Base-by-base conservation (phyloP, 23 tunicate genomes). In the Oikopleura vanhoeffeni region DNA sequence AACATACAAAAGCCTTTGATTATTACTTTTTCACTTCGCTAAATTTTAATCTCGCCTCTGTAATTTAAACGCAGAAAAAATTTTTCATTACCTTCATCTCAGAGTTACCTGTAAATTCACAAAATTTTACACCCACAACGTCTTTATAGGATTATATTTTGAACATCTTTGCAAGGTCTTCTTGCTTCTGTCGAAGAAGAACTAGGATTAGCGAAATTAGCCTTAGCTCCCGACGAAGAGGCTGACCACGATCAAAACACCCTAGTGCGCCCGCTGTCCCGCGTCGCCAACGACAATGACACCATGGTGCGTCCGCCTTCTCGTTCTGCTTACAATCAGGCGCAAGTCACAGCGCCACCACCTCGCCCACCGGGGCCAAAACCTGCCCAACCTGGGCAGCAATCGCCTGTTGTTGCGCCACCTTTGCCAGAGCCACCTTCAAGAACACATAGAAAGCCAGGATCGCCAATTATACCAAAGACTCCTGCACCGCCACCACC, bases 401-500 rank as follows among this genome's bases (percentile, higher is more conserved):
- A 30, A 32, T 2, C 27, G 38, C 79, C 27, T 24, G 36, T 18
- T 2, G 4, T 18, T 18, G 36, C 34, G 79, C 79, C 2, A 38
- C 79, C 27, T 18, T n/a, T n/a, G n/a, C 79, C 79, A 24, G 79
- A 18, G 32, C 79, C 79, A 38, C 79, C 79, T 18, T 2, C 35
- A 3, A 33, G 64, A 8, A 24, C 13, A 8, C 64, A 49, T 49
- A 13, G 64, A 49, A 49, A 49, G 24, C n/a, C n/a, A 36, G 98
- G 95, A 13, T 76, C 88, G 79, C 38, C 79, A 3, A 38, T 38
- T 4, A 33, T 33, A 18, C 34, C 79, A 18, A 33, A 38, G 27
- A 33, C 79, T 24, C 79, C 79, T 2, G 32, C 27, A n/a, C 79
- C 79, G 27, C 79, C 79, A 71, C 79, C 79, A 71, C 79, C 79